These are phyloP conservation scores for Microtus pennsylvanicus DNA, from an alignment of 2,113 vertebrate species.

Conservation along the genomic window DNA sequence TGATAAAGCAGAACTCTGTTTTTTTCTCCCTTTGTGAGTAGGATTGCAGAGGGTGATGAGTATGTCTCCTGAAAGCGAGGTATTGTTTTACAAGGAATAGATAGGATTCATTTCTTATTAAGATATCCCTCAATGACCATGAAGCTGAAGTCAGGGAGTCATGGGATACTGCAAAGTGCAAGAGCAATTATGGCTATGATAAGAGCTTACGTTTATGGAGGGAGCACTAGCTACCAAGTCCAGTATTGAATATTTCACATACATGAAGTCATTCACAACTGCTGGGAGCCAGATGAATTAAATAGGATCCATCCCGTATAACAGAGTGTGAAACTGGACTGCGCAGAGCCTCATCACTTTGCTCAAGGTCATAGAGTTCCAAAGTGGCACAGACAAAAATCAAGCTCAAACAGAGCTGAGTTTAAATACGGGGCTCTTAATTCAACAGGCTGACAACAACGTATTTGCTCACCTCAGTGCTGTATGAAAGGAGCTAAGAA, in stretches of 20 bases:
- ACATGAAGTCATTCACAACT: neutral
- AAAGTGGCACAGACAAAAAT: neutral
- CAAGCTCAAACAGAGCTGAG: neutral
- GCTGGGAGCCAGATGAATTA: neutral
- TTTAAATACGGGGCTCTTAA: conserved; percentile 15
- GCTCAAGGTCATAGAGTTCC: neutral
- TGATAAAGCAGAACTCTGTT: neutral
- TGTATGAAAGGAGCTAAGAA: neutral
- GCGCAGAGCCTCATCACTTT: neutral
- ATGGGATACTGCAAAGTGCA: neutral
- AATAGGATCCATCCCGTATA: neutral
- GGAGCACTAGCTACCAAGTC: neutral
- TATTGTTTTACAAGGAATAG: conserved; percentile 46
- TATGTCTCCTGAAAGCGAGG: neutral
- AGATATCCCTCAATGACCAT: neutral
- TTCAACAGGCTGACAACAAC: conserved; percentile 11
- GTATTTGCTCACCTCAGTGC: neutral
- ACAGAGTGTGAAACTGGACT: neutral
- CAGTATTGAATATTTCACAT: neutral
- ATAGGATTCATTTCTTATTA: neutral
- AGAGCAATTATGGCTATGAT: neutral
- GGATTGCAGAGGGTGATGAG: neutral
- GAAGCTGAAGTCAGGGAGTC: neutral
- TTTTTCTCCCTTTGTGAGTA: conserved; percentile 5
- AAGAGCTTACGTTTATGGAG: neutral